These are phyloP conservation scores for Drosophila kokeensis DNA, from an alignment of 2,888 invertebrate genomes.

Conservation along the genomic window DNA sequence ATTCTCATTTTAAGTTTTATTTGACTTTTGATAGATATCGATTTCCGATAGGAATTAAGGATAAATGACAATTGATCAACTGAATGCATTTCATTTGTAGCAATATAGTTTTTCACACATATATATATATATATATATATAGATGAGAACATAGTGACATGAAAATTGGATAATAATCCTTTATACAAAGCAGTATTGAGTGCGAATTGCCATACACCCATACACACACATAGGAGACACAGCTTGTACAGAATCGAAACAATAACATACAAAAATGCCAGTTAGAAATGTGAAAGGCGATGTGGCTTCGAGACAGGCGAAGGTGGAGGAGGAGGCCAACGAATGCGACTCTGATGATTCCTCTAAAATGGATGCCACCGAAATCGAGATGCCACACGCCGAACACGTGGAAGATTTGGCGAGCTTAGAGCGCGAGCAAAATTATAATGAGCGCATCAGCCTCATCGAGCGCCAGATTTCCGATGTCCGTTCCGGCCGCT, in stretches of 20 bases:
- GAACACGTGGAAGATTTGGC: conserved; percentile 94
- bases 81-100: conserved; percentile 9
- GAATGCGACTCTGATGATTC: conserved; percentile 94
- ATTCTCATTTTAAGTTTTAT: neutral
- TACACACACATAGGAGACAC: neutral
- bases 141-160: neutral
- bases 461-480: conserved; percentile 94
- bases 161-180: neutral
- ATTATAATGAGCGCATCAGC: conserved; percentile 92
- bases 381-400: conserved; percentile 92
- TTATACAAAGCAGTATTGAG: neutral
- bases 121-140: neutral
- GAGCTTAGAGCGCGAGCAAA: conserved; percentile 95
- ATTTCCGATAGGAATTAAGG: neutral
- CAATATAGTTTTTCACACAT: neutral
- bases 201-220: neutral
- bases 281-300: conserved; percentile 89
- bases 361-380: conserved; percentile 96
- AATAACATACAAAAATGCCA: conserved; percentile 86
- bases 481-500: conserved; percentile 94
- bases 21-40: neutral
- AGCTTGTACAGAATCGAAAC: neutral
- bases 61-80: too few species aligned
- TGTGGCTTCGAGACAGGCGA: too few species aligned
- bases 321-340: conserved; percentile 87